phyloP scores from a whole-genome alignment of 2,797 vertebrate species.

The Rhinophrynus dorsalis region DNA sequence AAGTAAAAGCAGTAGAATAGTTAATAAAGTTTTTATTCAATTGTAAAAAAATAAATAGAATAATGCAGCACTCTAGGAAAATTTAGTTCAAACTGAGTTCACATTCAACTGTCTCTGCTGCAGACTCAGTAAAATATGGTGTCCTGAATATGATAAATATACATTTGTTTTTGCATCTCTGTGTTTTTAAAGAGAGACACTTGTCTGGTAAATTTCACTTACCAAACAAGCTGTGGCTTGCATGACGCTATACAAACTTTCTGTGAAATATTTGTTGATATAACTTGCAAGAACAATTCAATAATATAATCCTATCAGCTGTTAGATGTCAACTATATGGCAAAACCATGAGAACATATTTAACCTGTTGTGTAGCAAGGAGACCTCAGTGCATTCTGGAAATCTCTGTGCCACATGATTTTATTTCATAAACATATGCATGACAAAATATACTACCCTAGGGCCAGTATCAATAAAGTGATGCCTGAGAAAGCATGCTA shows the following conservation, averaged over 20 bases:
- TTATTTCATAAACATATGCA: no score
- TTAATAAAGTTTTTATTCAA: no score
- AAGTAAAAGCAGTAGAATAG: neutral
- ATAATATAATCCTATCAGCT: no score
- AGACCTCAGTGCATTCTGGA: no score
- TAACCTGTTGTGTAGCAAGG: no score
- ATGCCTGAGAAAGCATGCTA: no score
- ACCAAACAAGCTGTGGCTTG: neutral
- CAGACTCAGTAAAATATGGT: neutral
- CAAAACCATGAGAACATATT: no score
- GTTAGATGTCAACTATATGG: no score
- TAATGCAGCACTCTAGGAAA: no score
- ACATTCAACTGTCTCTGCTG: neutral
- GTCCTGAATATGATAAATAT: neutral
- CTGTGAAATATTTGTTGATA: neutral
- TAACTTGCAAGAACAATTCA: neutral
- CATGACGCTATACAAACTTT: neutral
- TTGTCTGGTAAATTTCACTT: neutral
- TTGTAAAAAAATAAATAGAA: neutral
- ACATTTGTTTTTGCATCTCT: neutral
- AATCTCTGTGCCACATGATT: no score
- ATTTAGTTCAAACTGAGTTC: neutral
- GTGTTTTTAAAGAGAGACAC: neutral
- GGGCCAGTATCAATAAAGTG: no score
- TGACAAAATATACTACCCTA: no score